These are phyloP conservation scores for Cryptoprocta ferox DNA, from an alignment of 2,797 vertebrate genomes.

Conservation along the genomic window DNA sequence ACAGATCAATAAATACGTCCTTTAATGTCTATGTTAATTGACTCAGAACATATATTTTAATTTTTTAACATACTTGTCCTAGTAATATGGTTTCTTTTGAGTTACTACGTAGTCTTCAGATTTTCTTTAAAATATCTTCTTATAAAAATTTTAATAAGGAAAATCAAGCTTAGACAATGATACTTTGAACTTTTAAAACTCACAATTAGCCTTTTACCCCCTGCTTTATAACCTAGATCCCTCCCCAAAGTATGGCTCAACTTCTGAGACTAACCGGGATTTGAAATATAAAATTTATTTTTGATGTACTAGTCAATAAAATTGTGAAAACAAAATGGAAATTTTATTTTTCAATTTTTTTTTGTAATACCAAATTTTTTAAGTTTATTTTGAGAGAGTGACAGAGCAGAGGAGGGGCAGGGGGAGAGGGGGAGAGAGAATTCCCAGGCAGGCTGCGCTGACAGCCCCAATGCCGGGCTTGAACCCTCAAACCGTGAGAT, in stretches of 20 bases:
- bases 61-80: neutral
- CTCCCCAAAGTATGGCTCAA: slow-evolving; percentile 28
- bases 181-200: slow-evolving; percentile 56
- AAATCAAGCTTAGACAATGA: neutral
- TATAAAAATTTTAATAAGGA: slow-evolving; percentile 33
- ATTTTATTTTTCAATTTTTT: neutral
- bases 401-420: too few species aligned
- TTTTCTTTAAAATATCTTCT: slow-evolving; percentile 17
- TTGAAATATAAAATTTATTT: slow-evolving; percentile 54
- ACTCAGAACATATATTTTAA: slow-evolving; percentile 43
- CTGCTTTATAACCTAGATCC: neutral
- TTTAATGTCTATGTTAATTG: slow-evolving; percentile 50
- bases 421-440: too few species aligned
- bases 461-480: too few species aligned
- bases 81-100: neutral
- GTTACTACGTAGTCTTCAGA: neutral
- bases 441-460: too few species aligned
- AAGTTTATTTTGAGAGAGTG: too few species aligned
- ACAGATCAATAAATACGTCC: neutral
- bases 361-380: neutral
- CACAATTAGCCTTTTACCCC: neutral
- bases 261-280: neutral
- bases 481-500: too few species aligned
- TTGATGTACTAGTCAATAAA: slow-evolving; percentile 43
- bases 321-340: slow-evolving; percentile 44